Evolutionary conservation across 2,797 vertebrate genomes (phyloP), one percentile per base, ranked within the genome.

Genomic region (Synanceia verrucosa): DNA sequence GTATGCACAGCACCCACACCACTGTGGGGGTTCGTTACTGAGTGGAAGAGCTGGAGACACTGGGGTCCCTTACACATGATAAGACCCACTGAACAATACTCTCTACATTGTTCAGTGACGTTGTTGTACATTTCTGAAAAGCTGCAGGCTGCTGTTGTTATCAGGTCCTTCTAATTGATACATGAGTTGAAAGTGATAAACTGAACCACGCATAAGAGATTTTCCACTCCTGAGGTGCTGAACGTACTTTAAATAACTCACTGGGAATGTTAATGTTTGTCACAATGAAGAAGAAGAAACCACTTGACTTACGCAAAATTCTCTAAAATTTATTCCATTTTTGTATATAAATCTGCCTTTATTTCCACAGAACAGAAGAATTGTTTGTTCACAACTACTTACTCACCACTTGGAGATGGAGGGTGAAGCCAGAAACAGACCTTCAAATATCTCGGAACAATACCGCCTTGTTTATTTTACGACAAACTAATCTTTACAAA

Each of bases 271-370:
- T 83, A 78, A 86, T 85, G 70, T 51, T 65, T 26, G 55, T 67
- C 48, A 73, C 31, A 85, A 78, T 83, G 53, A 87, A 41, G 37
- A 41, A 37, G 50, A 87, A 73, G 31, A 88, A 86, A 70, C 53
- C 77, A 65, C 62, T 59, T 53, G 53, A 71, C 72, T 85, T 76
- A 59, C 41, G 44, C 58, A 78, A 86, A 81, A 82, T 58, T 72
- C 52, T 88, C 79, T 81, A 88, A 92, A 89, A 90, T 90, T 68
- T 91, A 91, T 90, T 91, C 60, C 28, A 68, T 77, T 85, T 90
- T 68, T 86, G 78, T 89, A 89, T 90, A 91, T 88, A 93, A 91
- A 92, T 91, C 73, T 87, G 77, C 80, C 67, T 88, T 91, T 85
- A 90, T 89, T 88, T 86, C 79, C 83, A 90, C 81, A 83, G 65